Evolutionary conservation across 2,797 vertebrate species (phyloP).

Genomic region (Myripristis jacobus): DNA sequence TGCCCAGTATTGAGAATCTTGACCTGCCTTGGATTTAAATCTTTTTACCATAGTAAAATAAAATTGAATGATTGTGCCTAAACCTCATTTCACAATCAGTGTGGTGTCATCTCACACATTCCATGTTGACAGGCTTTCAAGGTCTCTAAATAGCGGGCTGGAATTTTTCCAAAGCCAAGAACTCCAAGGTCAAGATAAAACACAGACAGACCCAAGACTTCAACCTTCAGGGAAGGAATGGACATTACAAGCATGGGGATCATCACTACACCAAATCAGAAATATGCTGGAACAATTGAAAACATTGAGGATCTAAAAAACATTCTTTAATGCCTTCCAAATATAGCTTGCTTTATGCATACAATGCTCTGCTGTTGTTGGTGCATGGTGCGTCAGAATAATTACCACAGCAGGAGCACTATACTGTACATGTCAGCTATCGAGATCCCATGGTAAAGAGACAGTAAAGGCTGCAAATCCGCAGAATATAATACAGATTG

Average conservation of each 20-base stretch:
- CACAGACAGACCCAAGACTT: background rate
- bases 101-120: conserved; percentile 11
- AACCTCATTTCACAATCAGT: background rate
- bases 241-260: background rate
- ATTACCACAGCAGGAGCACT: conserved; percentile 3
- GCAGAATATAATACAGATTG: background rate
- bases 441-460: background rate
- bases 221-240: background rate
- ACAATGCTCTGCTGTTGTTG: background rate
- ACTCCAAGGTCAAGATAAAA: background rate
- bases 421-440: conserved; percentile 4
- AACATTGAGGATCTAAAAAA: too few relatives aligned
- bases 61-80: background rate
- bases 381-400: background rate
- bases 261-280: background rate
- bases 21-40: background rate
- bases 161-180: background rate
- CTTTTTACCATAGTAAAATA: background rate
- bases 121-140: conserved; percentile 24
- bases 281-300: too few relatives aligned
- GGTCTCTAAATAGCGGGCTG: conserved; percentile 28
- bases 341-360: background rate
- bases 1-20: background rate
- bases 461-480: background rate
- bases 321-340: conserved; percentile 7